phyloP scores from a whole-genome alignment of 2,113 vertebrate genomes.

The Regulus satrapa region DNA sequence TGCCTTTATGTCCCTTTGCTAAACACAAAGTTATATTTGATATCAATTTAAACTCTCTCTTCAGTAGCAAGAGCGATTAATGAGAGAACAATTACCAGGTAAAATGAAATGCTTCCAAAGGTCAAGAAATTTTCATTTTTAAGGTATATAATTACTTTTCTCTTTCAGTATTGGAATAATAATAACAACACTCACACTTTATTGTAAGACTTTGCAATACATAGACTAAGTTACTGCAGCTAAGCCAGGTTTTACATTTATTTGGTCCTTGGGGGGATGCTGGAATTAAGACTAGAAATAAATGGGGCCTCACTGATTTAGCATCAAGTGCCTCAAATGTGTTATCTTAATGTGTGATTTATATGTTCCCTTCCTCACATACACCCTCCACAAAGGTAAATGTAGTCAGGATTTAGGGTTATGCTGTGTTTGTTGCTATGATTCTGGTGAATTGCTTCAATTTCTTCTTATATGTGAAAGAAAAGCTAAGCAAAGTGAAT shows the following conservation, averaged over 20 bases:
- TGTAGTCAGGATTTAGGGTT: background rate
- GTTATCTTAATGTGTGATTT: background rate
- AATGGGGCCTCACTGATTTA: background rate
- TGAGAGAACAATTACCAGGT: background rate
- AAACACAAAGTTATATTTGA: background rate
- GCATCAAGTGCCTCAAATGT: background rate
- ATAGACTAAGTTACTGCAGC: background rate
- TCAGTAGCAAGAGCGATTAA: background rate
- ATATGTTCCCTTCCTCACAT: background rate
- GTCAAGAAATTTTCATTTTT: background rate
- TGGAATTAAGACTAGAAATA: background rate
- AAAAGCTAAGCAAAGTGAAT: background rate
- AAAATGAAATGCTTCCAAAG: background rate
- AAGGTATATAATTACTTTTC: background rate
- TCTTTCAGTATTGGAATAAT: background rate
- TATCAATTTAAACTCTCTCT: background rate
- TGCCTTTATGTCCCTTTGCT: background rate
- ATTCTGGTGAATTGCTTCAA: background rate
- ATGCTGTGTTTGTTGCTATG: background rate
- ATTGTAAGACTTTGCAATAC: background rate
- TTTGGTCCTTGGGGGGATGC: background rate
- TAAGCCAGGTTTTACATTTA: background rate
- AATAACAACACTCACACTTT: background rate
- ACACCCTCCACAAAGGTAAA: background rate
- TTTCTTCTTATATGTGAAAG: background rate